Conservation (phyloP, 2,797 vertebrate genomes). For the Balearica regulorum region DNA sequence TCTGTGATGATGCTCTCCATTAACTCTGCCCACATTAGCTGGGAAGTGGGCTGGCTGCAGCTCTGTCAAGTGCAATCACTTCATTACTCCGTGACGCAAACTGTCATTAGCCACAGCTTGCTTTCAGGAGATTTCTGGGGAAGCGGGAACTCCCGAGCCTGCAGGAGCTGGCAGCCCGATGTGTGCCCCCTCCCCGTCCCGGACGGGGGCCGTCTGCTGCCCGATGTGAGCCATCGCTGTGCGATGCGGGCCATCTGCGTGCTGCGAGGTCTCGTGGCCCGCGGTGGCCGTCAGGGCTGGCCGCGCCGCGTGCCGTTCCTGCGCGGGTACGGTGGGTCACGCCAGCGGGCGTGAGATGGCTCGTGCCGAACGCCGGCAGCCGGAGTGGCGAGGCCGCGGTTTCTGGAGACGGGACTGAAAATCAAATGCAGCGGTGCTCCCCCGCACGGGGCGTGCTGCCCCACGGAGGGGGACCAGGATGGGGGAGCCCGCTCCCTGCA, state of each 20-base stretch:
- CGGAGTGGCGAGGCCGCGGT: rapidly evolving
- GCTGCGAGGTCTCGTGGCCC: too few relatives aligned
- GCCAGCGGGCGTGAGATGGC: neutral
- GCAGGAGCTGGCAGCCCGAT: neutral
- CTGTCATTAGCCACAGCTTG: neutral
- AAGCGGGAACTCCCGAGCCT: rapidly evolving
- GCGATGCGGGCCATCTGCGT: too few relatives aligned
- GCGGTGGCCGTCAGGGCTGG: too few relatives aligned
- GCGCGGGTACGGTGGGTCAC: too few relatives aligned
- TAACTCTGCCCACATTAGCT: neutral
- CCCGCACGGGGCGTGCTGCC: neutral
- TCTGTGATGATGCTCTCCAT: neutral
- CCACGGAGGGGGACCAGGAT: neutral
- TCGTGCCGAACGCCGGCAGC: rapidly evolving
- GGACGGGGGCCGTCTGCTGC: too few relatives aligned
- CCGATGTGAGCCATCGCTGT: too few relatives aligned
- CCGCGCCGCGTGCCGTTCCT: too few relatives aligned
- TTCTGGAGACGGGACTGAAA: neutral
- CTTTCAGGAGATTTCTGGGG: neutral
- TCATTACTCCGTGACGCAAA: neutral
- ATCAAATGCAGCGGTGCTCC: neutral
- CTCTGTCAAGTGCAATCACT: neutral
- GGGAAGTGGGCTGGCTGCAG: neutral
- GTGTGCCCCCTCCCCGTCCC: neutral
- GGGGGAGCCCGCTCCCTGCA: neutral